phyloP scores from a whole-genome alignment of 1,140 invertebrate species.

The Trachelipus rathkii region DNA sequence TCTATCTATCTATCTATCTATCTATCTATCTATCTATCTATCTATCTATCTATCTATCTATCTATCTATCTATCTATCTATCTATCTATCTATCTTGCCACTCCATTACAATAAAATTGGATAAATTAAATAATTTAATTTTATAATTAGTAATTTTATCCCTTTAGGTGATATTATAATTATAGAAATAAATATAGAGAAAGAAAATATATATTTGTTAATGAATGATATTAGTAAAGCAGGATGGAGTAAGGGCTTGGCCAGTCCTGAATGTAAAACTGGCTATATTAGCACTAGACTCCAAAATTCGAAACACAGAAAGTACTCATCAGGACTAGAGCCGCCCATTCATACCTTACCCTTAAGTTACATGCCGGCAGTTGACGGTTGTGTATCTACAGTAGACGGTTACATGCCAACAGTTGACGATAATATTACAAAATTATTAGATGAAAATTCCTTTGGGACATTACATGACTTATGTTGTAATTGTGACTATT shows the following conservation, averaged over 20 bases:
- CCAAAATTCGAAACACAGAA: not conserved
- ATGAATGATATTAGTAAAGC: not conserved
- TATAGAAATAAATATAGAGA: not conserved
- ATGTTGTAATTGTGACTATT: too few species aligned
- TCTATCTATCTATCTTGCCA: not conserved
- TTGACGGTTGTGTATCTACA: not conserved
- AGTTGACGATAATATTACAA: too few species aligned
- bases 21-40: too few species aligned
- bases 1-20: too few species aligned
- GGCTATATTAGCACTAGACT: not conserved
- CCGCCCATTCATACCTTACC: not conserved
- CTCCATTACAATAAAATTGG: too few species aligned
- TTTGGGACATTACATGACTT: too few species aligned
- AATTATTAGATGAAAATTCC: too few species aligned
- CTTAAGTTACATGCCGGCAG: not conserved
- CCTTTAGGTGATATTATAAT: not conserved
- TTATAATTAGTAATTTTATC: not conserved
- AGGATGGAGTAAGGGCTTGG: not conserved
- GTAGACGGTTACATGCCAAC: too few species aligned
- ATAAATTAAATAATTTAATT: not conserved
- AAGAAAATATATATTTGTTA: not conserved
- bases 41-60: too few species aligned
- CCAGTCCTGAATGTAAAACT: not conserved
- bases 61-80: too few species aligned
- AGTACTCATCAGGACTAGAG: not conserved